These are phyloP conservation scores for Cantharis rustica DNA, from an alignment of 2,888 invertebrate genomes.

Conservation along the genomic window DNA sequence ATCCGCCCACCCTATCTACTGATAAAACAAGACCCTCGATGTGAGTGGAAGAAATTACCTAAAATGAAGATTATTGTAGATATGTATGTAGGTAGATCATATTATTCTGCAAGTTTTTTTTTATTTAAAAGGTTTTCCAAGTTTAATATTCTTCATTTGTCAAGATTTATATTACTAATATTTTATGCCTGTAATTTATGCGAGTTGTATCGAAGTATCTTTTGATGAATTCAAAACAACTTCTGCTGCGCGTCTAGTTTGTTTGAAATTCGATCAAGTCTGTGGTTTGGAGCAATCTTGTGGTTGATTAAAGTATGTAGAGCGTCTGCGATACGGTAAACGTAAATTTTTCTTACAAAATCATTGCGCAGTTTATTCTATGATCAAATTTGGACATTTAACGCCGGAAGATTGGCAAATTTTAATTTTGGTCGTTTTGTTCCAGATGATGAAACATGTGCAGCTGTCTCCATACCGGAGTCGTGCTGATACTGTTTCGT, in stretches of 20 bases:
- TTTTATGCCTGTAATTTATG: background rate
- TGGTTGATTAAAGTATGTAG: background rate
- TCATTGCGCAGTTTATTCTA: background rate
- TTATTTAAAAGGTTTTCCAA: background rate
- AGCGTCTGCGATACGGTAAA: background rate
- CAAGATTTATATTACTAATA: background rate
- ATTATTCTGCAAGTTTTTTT: background rate
- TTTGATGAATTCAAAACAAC: background rate
- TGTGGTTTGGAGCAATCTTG: background rate
- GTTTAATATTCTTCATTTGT: background rate
- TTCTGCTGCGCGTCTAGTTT: background rate
- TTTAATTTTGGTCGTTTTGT: conserved; percentile 36
- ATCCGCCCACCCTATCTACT: background rate
- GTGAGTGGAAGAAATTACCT: background rate
- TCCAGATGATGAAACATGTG: conserved; percentile 87
- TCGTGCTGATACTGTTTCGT: conserved; percentile 82
- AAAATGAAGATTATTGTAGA: background rate
- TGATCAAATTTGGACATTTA: background rate
- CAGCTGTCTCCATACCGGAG: conserved; percentile 86
- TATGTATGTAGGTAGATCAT: background rate
- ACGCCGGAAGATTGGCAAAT: background rate
- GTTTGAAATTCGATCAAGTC: background rate
- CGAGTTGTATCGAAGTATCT: background rate
- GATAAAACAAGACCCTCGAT: background rate
- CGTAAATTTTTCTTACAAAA: background rate